Conservation (phyloP, 2,888 invertebrate species). For the Pantelozetes paolii region DNA sequence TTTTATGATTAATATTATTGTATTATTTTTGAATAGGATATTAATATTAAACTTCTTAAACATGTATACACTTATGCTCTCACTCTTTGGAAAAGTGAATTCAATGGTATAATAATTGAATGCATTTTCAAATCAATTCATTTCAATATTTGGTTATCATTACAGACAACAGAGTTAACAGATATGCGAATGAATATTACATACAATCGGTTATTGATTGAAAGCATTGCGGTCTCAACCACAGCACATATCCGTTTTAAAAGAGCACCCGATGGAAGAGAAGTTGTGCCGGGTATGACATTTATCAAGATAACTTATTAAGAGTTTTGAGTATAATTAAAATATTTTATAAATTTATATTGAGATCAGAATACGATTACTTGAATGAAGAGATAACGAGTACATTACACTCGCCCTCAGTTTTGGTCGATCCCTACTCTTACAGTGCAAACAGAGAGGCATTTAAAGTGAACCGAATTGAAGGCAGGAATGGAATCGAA, state of each 20-base stretch:
- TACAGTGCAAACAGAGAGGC: background rate
- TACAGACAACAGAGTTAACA: constrained; percentile 58
- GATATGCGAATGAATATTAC: constrained; percentile 57
- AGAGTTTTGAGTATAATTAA: too few relatives aligned
- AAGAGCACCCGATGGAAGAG: constrained; percentile 34
- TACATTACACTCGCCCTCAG: constrained; percentile 22
- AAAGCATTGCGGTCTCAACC: constrained; percentile 29
- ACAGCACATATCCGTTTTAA: constrained; percentile 25
- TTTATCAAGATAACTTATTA: background rate
- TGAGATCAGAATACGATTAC: constrained; percentile 10
- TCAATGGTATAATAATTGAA: too few relatives aligned
- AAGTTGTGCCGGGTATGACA: background rate
- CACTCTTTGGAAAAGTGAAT: constrained; percentile 80
- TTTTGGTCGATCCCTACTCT: constrained; percentile 14
- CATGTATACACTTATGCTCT: constrained; percentile 87
- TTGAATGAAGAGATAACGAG: background rate
- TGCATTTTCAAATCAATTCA: too few relatives aligned
- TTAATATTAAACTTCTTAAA: constrained; percentile 90
- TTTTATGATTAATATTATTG: constrained; percentile 25
- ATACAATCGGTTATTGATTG: background rate
- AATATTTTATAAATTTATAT: too few relatives aligned
- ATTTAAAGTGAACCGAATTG: background rate
- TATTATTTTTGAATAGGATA: constrained; percentile 63
- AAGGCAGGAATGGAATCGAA: constrained; percentile 23
- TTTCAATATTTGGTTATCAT: constrained; percentile 18